Conservation (phyloP, 2,113 vertebrate species). For the Halcyon malimbica region DNA sequence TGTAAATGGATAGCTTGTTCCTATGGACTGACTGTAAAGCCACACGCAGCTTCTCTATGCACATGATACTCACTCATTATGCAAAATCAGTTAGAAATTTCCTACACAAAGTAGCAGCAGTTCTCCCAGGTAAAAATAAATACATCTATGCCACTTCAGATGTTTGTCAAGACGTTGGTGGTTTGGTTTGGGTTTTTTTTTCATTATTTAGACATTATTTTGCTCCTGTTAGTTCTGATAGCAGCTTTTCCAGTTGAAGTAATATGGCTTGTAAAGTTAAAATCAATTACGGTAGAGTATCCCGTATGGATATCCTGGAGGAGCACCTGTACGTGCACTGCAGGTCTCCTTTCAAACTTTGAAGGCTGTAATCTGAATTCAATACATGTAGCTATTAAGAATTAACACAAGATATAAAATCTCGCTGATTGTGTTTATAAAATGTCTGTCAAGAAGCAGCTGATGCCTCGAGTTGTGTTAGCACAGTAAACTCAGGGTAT, state of each 20-base stretch:
- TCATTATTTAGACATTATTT: constrained; percentile 14
- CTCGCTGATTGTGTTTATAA: not conserved
- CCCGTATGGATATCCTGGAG: not conserved
- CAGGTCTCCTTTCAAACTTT: not conserved
- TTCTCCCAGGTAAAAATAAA: constrained; percentile 20
- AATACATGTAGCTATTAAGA: not conserved
- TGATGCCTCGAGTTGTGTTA: not conserved
- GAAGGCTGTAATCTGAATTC: constrained; percentile 9
- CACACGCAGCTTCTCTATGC: not conserved
- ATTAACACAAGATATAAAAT: constrained; percentile 31
- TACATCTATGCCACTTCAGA: not conserved
- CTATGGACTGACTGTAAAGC: not conserved
- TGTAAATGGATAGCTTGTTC: no score
- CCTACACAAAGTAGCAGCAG: not conserved
- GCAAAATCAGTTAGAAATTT: not conserved
- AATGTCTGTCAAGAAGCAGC: not conserved
- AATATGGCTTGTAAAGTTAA: constrained; percentile 35
- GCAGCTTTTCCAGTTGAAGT: constrained; percentile 43
- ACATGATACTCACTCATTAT: not conserved
- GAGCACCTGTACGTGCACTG: not conserved
- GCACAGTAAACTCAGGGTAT: not conserved
- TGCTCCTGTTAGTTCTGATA: constrained; percentile 1
- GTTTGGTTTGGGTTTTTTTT: rapidly evolving
- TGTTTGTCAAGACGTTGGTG: not conserved
- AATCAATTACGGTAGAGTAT: constrained; percentile 10